Percentiles rank a stretch among this genome's conserved stretches.
phyloP scores from a whole-genome alignment of 2,797 vertebrate species.

The Lemur catta region DNA sequence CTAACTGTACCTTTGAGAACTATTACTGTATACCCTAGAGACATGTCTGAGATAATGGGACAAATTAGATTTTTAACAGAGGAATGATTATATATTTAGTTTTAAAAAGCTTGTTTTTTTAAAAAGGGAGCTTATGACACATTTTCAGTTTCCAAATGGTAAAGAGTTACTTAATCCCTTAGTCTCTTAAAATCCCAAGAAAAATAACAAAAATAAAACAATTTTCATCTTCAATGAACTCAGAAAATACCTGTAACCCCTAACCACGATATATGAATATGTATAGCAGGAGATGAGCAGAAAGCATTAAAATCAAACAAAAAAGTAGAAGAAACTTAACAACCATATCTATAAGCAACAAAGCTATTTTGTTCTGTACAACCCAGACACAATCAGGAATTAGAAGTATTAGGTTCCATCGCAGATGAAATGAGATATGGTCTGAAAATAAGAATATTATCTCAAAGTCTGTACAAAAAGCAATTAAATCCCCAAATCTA shows the following conservation, averaged over 20 bases:
- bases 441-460: not conserved
- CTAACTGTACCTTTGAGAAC: not conserved
- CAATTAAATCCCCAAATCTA: slow-evolving; percentile 1
- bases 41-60: not conserved
- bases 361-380: not conserved
- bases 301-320: not conserved
- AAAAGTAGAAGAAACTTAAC: not conserved
- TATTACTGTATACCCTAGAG: not conserved
- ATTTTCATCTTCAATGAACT: not conserved
- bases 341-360: not conserved
- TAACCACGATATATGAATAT: not conserved
- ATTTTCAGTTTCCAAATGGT: not conserved
- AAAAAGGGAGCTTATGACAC: not conserved
- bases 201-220: not conserved
- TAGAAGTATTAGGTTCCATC: not conserved
- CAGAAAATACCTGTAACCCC: not conserved
- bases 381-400: not conserved
- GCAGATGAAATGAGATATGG: not conserved
- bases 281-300: not conserved
- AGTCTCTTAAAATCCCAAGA: not conserved
- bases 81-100: not conserved
- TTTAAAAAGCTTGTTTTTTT: not conserved
- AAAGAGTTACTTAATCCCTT: not conserved
- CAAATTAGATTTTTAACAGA: not conserved
- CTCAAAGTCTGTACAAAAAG: not conserved